phyloP scores from a whole-genome alignment of 2,888 invertebrate genomes.

The Trachelus iudaicus region DNA sequence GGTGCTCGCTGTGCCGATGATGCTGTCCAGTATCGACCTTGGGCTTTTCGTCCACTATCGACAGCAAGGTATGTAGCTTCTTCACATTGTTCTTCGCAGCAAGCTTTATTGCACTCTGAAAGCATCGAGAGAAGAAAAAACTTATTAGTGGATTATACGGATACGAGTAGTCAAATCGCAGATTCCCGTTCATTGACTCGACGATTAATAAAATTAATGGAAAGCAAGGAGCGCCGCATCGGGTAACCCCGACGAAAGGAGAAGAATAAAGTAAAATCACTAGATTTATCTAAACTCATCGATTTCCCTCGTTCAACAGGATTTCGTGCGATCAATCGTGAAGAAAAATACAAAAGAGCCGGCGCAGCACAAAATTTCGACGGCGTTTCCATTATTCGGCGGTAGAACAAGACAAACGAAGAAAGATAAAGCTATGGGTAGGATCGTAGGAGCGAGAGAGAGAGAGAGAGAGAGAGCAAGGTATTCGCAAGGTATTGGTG shows the following conservation, averaged over 20 bases:
- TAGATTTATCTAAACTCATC: neutral
- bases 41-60: conserved; percentile 70
- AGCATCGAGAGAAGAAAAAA: conserved; percentile 8
- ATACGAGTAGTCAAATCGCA: neutral
- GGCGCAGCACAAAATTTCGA: neutral
- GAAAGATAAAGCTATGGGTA: neutral
- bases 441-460: conserved; percentile 11
- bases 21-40: conserved; percentile 70
- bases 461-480: neutral
- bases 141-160: neutral
- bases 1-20: conserved; percentile 66
- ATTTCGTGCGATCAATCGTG: neutral
- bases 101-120: conserved; percentile 71
- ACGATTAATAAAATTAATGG: neutral
- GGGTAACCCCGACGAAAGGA: neutral
- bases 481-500: conserved; percentile 5
- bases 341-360: neutral
- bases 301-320: neutral
- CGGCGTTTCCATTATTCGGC: neutral
- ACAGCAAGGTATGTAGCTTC: conserved; percentile 68
- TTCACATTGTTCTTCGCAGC: conserved; percentile 72
- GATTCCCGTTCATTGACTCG: neutral
- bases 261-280: neutral
- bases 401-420: neutral
- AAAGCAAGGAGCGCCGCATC: neutral